Base-by-base conservation (phyloP, 2,888 invertebrate species). In the Saturnia japonica region DNA sequence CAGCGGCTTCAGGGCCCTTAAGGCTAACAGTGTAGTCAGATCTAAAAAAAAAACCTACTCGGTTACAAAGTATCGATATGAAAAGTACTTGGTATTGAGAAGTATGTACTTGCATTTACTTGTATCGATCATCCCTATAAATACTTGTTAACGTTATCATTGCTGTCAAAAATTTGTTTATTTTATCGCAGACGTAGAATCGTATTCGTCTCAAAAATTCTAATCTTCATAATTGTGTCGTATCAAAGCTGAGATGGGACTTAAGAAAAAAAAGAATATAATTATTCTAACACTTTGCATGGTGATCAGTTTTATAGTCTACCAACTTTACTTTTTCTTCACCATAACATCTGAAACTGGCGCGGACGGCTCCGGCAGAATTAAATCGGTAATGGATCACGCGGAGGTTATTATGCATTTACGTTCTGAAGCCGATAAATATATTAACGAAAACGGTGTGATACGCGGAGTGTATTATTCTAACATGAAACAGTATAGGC, bases 271-370 rank as follows among this genome's bases (percentile, higher is more conserved):
- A 82, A 93, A 90, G 82, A 91, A 92, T 70, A 82, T 93, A 34
- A 85, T 93, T 47, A 76, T 89, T 22, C 71, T 93, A 22, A 84
- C 93, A 69, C 57, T 87, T 34, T 89, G 86, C 74, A 83, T 91
- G 82, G 82, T 87, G 34, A 72, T 86, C 70, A 84, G 89, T 84
- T 94, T 90, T 69, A 91, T 89, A 73, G 68, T 94, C 14, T 94
- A 94, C 76, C 94, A 94, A 75, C 75, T 94, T 69, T 93, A 93
- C 80, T 93, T 94, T 79, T 93, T 93, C 75, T 73, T 88, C 28
- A 81, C 88, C 1, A 88, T 94, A 70, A 82, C 90, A 40, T 88
- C 93, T 2, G 89, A 88, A 75, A 75, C 77, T 6, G 82, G 77
- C 67, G n/a, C n/a, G n/a, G n/a, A n/a, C n/a, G 80, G 75, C n/a